A percentile compares a stretch with the other conserved stretches of the same genome.
Evolutionary conservation across 2,113 vertebrate genomes (phyloP).

Genomic region (Pomatorhinus ruficollis): DNA sequence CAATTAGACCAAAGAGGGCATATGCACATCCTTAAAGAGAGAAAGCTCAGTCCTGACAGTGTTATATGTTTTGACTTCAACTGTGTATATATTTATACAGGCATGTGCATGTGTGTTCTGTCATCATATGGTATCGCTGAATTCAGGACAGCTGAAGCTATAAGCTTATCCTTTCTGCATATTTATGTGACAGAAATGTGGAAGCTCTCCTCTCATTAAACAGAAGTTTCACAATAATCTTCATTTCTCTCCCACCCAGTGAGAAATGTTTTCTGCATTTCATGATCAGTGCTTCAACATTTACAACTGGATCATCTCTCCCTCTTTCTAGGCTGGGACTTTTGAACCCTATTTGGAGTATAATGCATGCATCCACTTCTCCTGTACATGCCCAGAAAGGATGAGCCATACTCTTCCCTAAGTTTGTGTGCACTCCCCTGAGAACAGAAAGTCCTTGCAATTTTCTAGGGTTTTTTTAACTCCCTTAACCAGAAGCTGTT

Average conservation of each 20-base stretch:
- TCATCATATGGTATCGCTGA: constrained; percentile 30
- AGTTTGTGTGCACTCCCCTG: neutral
- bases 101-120: constrained; percentile 22
- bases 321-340: neutral
- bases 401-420: neutral
- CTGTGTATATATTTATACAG: constrained; percentile 34
- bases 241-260: neutral
- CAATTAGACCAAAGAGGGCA: neutral
- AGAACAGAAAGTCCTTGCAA: neutral
- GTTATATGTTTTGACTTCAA: constrained; percentile 17
- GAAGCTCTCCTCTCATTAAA: constrained; percentile 17
- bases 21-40: constrained; percentile 4
- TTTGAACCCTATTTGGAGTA: neutral
- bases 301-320: neutral
- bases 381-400: neutral
- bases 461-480: neutral
- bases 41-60: constrained; percentile 17
- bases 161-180: constrained; percentile 27
- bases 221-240: constrained; percentile 20
- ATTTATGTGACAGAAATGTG: constrained; percentile 44
- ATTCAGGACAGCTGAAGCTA: constrained; percentile 29
- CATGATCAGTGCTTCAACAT: neutral
- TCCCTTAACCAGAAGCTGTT: neutral
- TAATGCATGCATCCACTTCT: neutral
- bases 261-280: neutral